Base-by-base conservation (phyloP, 2,113 vertebrate genomes). In the Ageneiosus marmoratus region DNA sequence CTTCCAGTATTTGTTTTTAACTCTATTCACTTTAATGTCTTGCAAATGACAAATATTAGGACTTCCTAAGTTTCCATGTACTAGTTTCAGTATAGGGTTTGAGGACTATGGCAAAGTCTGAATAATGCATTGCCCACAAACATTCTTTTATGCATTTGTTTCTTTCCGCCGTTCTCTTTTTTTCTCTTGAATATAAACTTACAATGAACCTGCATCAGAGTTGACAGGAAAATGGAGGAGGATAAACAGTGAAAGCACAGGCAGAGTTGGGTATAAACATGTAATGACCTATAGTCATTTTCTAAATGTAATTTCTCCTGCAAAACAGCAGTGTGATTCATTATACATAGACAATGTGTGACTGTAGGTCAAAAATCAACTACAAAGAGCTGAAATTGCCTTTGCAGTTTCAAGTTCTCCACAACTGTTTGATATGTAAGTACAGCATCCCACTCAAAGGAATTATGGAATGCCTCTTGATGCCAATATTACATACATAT, bases 301-400 rank as follows among this genome's bases (percentile, higher is more conserved):
- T 91, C 89, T 89, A 91, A 92, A 91, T 92, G 81, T 88, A 91
- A 90, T 89, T 87, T 87, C 85, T 74, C 65, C 69, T 53, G 27
- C 89, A 87, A 86, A 88, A 80, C 85, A 51, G 60, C 10, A 44
- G 72, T 41, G 81, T 88, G 90, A 92, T 85, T 90, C 89, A 92
- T 90, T 89, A 90, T 91, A 89, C 78, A 88, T 88, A 92, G 77
- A 84, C 11, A 29, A 51, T 32, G 29, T 22, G 16, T 75, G 48
- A 75, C 29, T 32, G 18, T 55, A 76, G 50, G 20, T 76, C 20
- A 76, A 34, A 76, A 24, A 76, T 76, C 73, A 76, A 24, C 73
- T 76, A 34, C 9, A 80, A 72, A 75, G 56, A 63, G 27, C 20
- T 82, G n/a, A n/a, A n/a, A n/a, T n/a, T n/a, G n/a, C n/a, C n/a